phyloP scores from a whole-genome alignment of 1,140 invertebrate species.

The Colletes gigas region DNA sequence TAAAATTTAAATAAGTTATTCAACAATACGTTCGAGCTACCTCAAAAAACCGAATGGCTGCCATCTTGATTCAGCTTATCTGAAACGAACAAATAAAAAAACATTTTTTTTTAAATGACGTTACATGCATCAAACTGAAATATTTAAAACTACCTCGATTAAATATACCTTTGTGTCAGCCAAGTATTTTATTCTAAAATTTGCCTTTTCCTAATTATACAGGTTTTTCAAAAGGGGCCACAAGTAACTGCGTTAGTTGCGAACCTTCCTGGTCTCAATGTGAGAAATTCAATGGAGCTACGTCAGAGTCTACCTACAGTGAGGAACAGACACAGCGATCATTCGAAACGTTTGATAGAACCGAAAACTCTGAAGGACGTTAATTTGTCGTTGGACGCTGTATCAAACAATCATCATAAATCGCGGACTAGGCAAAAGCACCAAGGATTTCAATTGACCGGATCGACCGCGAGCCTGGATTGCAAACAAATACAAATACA shows the following conservation, averaged over 20 bases:
- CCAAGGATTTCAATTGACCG: slow-evolving; percentile 67
- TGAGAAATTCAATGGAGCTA: slow-evolving; percentile 72
- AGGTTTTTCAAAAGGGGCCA: slow-evolving; percentile 85
- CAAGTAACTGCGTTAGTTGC: slow-evolving; percentile 82
- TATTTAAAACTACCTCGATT: background rate
- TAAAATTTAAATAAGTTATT: no score
- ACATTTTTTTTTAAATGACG: no score
- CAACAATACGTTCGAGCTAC: no score
- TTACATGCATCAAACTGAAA: no score
- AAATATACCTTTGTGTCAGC: background rate
- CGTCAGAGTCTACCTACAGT: slow-evolving; percentile 74
- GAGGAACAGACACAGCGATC: slow-evolving; percentile 68
- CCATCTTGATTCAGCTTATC: no score
- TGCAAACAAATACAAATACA: slow-evolving; percentile 69
- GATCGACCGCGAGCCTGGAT: slow-evolving; percentile 75
- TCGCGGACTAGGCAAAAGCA: slow-evolving; percentile 67
- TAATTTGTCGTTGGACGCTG: slow-evolving; percentile 71
- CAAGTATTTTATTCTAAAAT: background rate
- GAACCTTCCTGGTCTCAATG: slow-evolving; percentile 83
- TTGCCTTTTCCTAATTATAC: background rate
- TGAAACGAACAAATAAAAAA: no score
- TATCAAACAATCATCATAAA: slow-evolving; percentile 69
- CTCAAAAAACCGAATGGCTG: no score
- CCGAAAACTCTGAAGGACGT: slow-evolving; percentile 65
- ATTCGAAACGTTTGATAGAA: slow-evolving; percentile 59